Base-by-base conservation (phyloP, 1,140 invertebrate genomes). In the Argopecten irradians region DNA sequence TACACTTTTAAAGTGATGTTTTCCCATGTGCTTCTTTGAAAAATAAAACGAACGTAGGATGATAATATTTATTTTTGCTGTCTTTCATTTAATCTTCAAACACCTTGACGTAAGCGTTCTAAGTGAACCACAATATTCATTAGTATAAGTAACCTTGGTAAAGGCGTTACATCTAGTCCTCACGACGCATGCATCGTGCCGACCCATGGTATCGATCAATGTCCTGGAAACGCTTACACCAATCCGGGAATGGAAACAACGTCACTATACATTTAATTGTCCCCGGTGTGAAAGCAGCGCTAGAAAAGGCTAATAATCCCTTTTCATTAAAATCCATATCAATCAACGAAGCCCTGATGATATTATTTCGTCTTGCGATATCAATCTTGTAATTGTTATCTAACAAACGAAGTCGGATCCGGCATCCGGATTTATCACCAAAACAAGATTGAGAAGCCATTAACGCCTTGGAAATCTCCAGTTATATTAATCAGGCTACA, bases 271-370 rank as follows among this genome's bases (percentile, higher is more conserved):
- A 16, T 11, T 71, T 71, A 71, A 71, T 71, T 71, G 55, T 71
- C n/a, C 55, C 55, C 28, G 55, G 16, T 71, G 55, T 71, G 55
- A 71, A 71, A 71, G 55, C 55, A 71, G 55, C 28, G 28, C 55
- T n/a, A 71, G 55, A 71, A 71, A 71, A 71, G 55, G 55, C 55
- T 71, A 71, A 71, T 71, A 71, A 71, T 71, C 55, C 55, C 55
- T 71, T 71, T 71, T 71, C 55, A 71, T 71, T 71, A 71, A 71
- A 71, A 71, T 71, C 55, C 55, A 71, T 71, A 71, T 71, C 55
- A 71, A 71, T 71, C 55, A 28, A 22, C 55, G 55, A n/a, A 16
- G 55, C 28, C 28, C 28, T 71, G 55, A 71, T 71, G 55, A 71
- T 71, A 71, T 71, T 71, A 71, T n/a, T n/a, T 5, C 28, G 55